These are phyloP conservation scores for Habroteleia sp. DNA, from an alignment of 2,888 invertebrate genomes.

Conservation along the genomic window DNA sequence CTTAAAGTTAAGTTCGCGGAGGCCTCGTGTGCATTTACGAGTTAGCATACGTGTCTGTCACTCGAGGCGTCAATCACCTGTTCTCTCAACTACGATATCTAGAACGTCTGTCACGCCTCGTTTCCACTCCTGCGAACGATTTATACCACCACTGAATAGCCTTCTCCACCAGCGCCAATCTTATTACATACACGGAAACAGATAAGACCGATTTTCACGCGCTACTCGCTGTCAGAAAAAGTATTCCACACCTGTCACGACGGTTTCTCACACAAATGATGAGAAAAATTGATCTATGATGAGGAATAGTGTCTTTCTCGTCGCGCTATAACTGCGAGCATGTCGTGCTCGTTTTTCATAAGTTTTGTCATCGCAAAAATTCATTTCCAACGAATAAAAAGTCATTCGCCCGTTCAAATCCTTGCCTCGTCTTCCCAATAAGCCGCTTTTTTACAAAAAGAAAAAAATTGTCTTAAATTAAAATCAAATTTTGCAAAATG, in stretches of 20 bases:
- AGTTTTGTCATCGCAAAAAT: constrained; percentile 25
- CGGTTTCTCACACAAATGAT: constrained; percentile 37
- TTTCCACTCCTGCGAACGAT: constrained; percentile 42
- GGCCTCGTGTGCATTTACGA: too few relatives aligned
- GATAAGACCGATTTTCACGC: constrained; percentile 43
- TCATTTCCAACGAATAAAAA: constrained; percentile 38
- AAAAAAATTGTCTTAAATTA: too few relatives aligned
- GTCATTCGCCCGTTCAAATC: too few relatives aligned
- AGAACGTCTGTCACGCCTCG: constrained; percentile 45
- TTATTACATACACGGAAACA: constrained; percentile 53
- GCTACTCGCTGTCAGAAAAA: constrained; percentile 34
- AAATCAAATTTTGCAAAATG: too few relatives aligned
- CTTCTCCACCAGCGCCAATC: constrained; percentile 30
- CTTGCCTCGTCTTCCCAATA: too few relatives aligned
- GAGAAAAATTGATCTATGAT: constrained; percentile 56
- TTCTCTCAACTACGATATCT: constrained; percentile 47
- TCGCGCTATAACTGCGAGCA: constrained; percentile 18
- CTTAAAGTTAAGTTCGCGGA: too few relatives aligned
- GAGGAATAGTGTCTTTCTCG: constrained; percentile 43
- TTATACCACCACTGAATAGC: constrained; percentile 45
- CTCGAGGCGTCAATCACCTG: constrained; percentile 48
- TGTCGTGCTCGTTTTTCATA: constrained; percentile 41
- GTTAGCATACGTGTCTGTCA: constrained; percentile 42
- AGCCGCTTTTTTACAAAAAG: too few relatives aligned
- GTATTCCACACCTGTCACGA: constrained; percentile 53